Base-by-base conservation (phyloP, 2,888 invertebrate species). In the Melinaea menophilus region DNA sequence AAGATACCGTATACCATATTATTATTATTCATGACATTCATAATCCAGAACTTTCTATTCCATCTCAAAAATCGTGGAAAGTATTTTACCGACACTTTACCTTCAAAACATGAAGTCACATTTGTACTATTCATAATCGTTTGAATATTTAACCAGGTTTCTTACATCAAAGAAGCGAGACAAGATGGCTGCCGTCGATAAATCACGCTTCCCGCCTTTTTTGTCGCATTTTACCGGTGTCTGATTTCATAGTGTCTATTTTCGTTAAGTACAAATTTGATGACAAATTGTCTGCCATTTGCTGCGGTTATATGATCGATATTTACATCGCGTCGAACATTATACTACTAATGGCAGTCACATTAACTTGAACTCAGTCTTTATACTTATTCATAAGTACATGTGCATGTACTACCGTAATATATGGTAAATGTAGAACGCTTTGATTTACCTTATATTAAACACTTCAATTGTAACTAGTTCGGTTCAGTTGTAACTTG, bases 171-270 rank as follows among this genome's bases (percentile, higher is more conserved):
- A 61, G 62, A 48, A 69, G 70, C 71, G 59, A 66, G 64, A 71
- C 73, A 76, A 77, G 74, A 81, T 79, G 80, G 80, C 65, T 56
- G 59, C 74, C 71, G 72, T 68, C 75, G 68, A 80, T 82, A 82
- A 79, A 83, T 83, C 78, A 80, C 69, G 68, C 69, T 77, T 78
- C 71, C 75, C 70, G 73, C 71, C 69, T 73, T 77, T 78, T 80
- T 79, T 76, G 76, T 72, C 76, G 74, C 66, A 72, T 75, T 77
- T 75, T 75, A 72, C 73, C 72, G 71, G 75, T 73, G 69, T 77
- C 75, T 76, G 79, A 77, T 80, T 79, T 78, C 75, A 76, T 73
- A 73, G 75, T 75, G 77, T 75, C 78, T 78, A 77, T 83, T 81
- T 78, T 75, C 73, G 75, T 75, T 73, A 70, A 65, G 72, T 71